Base-by-base conservation (phyloP, 2,113 vertebrate genomes). In the Empidonax alnorum region DNA sequence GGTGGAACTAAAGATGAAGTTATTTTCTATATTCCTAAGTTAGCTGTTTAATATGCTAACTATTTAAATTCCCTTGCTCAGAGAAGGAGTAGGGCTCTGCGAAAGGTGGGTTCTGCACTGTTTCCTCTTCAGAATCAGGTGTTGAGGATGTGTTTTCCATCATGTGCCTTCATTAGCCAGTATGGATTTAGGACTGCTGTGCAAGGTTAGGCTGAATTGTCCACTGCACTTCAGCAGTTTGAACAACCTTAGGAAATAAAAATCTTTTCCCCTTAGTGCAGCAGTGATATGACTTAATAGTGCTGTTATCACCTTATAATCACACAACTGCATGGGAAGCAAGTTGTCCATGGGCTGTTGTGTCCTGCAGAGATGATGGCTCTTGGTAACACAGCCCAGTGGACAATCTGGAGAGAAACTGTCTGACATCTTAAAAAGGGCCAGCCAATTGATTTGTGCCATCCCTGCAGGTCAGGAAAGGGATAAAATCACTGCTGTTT, bases 131-230 rank as follows among this genome's bases (percentile, higher is more conserved):
- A 25, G 75, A 53, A 81, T 81, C 75, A 90, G 72, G 59, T 80
- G 87, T 86, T 24, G 44, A 94, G 94, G 93, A 52, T 63, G 47
- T 23, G 44, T 24, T 94, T 73, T 76, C 76, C 84, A 84, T 47
- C 33, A 24, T 37, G 69, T 7, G n/a, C 84, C 78, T 96, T 96
- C 91, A 71, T 97, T 97, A 97, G 87, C 78, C 84, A 89, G 82
- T 92, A 89, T 82, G 76, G 92, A 94, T 97, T 98, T 95, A 77
- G 71, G 93, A 80, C 62, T 96, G 92, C 96, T 98, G 80, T 95
- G 91, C 95, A 93, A 96, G 92, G 93, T 94, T 93, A 79, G 72
- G 71, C 87, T 97, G 93, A 95, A 84, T 75, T 92, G 82, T 68
- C 89, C 93, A 8, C 53, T 83, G 91, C 78, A 73, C 81, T 91